Evolutionary conservation across 2,113 vertebrate genomes (phyloP).

Genomic region (Pterocles burchelli): DNA sequence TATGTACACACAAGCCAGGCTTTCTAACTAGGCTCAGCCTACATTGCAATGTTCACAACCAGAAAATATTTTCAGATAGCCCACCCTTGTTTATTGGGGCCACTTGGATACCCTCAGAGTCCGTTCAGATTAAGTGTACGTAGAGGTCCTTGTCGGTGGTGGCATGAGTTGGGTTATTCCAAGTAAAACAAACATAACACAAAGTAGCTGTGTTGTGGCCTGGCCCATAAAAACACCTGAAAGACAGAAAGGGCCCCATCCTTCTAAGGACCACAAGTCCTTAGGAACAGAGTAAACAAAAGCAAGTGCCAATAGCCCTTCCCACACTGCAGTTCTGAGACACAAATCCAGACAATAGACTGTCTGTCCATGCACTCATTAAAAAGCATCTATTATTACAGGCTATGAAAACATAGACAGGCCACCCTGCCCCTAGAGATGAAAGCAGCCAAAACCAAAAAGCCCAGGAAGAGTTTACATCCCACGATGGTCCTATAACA

Average conservation of each 20-base stretch:
- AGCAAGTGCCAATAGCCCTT: conserved; percentile 35
- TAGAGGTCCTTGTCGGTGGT: not conserved
- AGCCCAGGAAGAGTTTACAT: not conserved
- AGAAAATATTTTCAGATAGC: conserved; percentile 19
- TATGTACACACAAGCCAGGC: not conserved
- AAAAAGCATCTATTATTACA: conserved; percentile 35
- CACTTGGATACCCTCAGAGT: not conserved
- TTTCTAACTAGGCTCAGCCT: conserved; percentile 20
- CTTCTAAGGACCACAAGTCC: not conserved
- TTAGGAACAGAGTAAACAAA: conserved; percentile 33
- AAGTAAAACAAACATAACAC: not conserved
- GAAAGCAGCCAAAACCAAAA: conserved; percentile 3
- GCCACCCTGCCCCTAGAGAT: not conserved
- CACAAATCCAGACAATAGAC: conserved; percentile 34
- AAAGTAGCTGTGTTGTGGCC: not conserved
- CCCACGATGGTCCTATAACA: not conserved
- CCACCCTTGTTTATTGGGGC: not conserved
- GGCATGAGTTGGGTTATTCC: not conserved
- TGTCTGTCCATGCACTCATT: not conserved
- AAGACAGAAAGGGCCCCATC: not conserved
- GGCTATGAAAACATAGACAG: conserved; percentile 36
- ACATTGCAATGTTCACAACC: not conserved
- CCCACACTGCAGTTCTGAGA: not conserved
- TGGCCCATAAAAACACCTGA: not conserved
- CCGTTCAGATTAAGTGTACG: accelerated